Conservation (phyloP, 2,888 invertebrate species). For the Dugesia japonica region DNA sequence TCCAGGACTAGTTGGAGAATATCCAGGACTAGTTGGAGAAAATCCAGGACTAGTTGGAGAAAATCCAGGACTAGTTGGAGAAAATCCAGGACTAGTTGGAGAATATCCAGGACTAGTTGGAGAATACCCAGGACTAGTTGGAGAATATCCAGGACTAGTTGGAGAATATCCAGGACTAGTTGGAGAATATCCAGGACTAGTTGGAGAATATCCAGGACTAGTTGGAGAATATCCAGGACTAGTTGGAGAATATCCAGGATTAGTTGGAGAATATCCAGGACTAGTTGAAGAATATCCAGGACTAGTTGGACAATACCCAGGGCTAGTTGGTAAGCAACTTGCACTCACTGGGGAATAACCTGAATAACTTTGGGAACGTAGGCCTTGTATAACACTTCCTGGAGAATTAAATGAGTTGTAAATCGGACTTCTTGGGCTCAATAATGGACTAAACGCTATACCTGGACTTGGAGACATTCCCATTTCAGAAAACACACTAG, state of each 20-base stretch:
- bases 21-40: constrained; percentile 10
- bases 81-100: neutral
- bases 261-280: neutral
- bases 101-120: constrained; percentile 37
- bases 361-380: neutral
- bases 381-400: neutral
- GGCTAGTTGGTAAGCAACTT: neutral
- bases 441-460: constrained; percentile 37
- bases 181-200: too few relatives aligned
- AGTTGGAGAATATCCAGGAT: neutral
- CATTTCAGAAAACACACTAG: constrained; percentile 78
- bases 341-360: neutral
- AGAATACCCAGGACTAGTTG: constrained; percentile 43
- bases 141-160: constrained; percentile 37
- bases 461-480: constrained; percentile 52
- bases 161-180: too few relatives aligned
- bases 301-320: too few relatives aligned
- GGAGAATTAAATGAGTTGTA: constrained; percentile 51
- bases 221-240: neutral
- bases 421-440: constrained; percentile 46
- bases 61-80: neutral
- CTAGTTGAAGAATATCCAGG: too few relatives aligned
- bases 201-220: too few relatives aligned
- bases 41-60: neutral
- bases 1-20: neutral